A percentile compares a stretch with the other conserved stretches of the same genome.
phyloP scores from a whole-genome alignment of 2,888 invertebrate species.

The Conus canariensis region DNA sequence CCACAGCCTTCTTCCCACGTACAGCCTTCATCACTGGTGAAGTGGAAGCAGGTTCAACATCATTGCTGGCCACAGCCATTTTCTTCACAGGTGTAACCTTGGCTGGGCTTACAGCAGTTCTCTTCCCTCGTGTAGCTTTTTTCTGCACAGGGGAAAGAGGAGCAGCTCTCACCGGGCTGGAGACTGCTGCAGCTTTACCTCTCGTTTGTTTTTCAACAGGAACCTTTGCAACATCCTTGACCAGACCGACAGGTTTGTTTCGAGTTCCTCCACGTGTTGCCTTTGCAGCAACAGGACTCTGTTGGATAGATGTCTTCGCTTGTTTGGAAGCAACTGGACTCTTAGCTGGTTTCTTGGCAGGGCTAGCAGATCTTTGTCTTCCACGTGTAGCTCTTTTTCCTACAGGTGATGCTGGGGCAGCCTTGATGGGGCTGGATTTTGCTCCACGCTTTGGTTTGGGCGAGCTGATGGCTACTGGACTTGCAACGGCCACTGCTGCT shows the following conservation, averaged over 20 bases:
- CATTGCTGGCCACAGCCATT: background rate
- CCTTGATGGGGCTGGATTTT: slow-evolving; percentile 7
- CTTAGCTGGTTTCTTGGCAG: background rate
- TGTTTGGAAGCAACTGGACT: background rate
- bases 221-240: background rate
- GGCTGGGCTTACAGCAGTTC: background rate
- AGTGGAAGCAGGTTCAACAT: background rate
- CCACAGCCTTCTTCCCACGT: background rate
- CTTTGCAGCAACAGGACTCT: slow-evolving; percentile 36
- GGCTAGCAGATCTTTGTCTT: background rate
- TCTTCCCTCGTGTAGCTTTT: slow-evolving; percentile 31
- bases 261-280: background rate
- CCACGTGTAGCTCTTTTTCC: background rate
- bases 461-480: background rate
- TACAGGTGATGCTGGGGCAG: background rate
- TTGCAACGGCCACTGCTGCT: background rate
- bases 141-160: background rate
- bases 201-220: background rate
- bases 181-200: background rate
- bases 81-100: slow-evolving; percentile 10
- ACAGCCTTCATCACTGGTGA: background rate
- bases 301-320: background rate
- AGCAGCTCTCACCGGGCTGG: background rate
- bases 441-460: slow-evolving; percentile 2
- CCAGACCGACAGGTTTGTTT: background rate